A percentile compares a stretch with the other conserved stretches of the same genome.
Conservation (phyloP, 92 coral and sea anemone species). For the Micromussa lordhowensis region DNA sequence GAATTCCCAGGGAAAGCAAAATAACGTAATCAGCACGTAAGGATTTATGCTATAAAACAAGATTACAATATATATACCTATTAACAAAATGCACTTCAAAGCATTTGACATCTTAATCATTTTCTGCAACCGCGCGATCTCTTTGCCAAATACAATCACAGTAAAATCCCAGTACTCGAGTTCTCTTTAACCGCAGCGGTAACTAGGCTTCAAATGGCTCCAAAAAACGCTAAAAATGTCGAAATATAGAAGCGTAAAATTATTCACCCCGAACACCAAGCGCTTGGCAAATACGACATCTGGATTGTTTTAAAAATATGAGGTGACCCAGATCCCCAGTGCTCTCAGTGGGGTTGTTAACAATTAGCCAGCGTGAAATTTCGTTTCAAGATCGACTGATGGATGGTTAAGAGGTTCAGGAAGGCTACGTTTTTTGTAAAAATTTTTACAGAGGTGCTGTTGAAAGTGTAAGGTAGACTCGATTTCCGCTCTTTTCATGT, state of each 20-base stretch:
- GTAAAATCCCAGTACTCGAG: background rate
- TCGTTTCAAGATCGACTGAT: background rate
- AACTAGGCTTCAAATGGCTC: background rate
- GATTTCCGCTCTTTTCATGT: background rate
- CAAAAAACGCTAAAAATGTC: background rate
- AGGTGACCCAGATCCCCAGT: conserved; percentile 4
- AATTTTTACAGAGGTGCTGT: too few species aligned
- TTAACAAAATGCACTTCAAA: conserved; percentile 10
- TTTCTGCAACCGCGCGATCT: background rate
- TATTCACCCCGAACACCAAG: background rate
- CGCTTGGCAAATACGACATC: background rate
- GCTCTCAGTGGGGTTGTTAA: background rate
- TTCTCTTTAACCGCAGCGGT: background rate
- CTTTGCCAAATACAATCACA: background rate
- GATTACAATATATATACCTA: conserved; percentile 13
- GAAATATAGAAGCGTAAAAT: background rate
- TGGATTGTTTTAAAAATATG: background rate
- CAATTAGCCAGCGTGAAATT: background rate
- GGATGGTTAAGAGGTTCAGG: background rate
- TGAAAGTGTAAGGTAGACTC: background rate
- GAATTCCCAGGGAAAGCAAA: background rate
- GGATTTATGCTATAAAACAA: background rate
- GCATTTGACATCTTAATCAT: conserved; percentile 15
- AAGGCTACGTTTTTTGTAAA: background rate
- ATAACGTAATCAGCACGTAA: background rate